phyloP scores from a whole-genome alignment of 2,888 invertebrate species.

The Diplazon laetatorius region DNA sequence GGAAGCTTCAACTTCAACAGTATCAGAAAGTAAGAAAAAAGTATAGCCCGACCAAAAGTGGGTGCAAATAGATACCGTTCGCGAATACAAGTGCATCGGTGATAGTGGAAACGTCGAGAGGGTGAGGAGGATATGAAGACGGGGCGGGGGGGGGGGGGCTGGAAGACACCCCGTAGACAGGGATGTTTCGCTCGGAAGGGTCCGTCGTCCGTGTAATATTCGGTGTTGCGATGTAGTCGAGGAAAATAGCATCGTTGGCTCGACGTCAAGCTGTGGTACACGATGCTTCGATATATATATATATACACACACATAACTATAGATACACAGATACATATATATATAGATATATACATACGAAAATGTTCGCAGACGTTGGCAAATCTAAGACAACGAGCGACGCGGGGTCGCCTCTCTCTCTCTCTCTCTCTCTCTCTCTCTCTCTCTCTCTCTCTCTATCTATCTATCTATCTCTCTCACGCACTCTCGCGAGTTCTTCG shows the following conservation, averaged over 20 bases:
- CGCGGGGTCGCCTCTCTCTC: too few relatives aligned
- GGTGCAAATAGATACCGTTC: too few relatives aligned
- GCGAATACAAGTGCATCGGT: too few relatives aligned
- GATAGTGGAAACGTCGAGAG: too few relatives aligned
- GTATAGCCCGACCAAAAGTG: constrained; percentile 42
- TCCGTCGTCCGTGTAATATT: constrained; percentile 65
- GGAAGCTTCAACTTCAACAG: constrained; percentile 52
- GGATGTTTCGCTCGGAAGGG: constrained; percentile 59
- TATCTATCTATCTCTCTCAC: too few relatives aligned
- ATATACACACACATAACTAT: constrained; percentile 8
- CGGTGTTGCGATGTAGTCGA: constrained; percentile 58
- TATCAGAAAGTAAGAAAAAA: too few relatives aligned
- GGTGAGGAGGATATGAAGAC: constrained; percentile 35
- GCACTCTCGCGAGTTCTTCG: constrained; percentile 60
- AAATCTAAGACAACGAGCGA: constrained; percentile 64
- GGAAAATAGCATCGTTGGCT: constrained; percentile 68
- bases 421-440: too few relatives aligned
- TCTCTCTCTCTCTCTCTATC: too few relatives aligned
- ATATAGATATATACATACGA: constrained; percentile 28
- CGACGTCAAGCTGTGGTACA: constrained; percentile 36
- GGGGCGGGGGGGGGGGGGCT: not conserved
- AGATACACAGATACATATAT: constrained; percentile 10
- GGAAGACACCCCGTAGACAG: constrained; percentile 15
- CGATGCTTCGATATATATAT: constrained; percentile 12
- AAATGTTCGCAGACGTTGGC: constrained; percentile 31